A percentile compares a stretch with the other conserved stretches of the same genome.
Evolutionary conservation across 2,113 vertebrate species (phyloP).

Genomic region (Ifrita kowaldi): DNA sequence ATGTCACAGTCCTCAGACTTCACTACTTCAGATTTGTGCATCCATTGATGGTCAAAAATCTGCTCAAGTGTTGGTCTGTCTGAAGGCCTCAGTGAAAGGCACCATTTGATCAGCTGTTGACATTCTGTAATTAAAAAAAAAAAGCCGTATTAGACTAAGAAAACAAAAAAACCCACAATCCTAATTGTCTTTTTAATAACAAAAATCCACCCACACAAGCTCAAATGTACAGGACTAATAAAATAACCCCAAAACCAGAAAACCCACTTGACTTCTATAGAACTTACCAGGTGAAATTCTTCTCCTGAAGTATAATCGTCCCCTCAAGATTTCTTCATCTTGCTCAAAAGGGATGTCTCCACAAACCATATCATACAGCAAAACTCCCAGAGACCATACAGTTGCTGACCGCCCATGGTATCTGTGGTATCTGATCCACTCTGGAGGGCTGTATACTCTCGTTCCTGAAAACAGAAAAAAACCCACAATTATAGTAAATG

Average conservation of each 20-base stretch:
- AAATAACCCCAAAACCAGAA: not conserved
- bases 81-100: conserved; percentile 91
- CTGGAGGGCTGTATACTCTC: conserved; percentile 94
- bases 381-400: conserved; percentile 94
- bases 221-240: not conserved
- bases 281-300: conserved; percentile 87
- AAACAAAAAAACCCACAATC: not conserved
- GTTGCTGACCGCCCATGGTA: conserved; percentile 96
- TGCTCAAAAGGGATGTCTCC: conserved; percentile 98
- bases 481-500: not conserved
- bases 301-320: conserved; percentile 88
- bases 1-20: conserved; percentile 85
- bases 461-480: conserved; percentile 74
- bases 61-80: conserved; percentile 95
- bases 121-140: conserved; percentile 76
- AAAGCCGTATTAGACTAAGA: not conserved
- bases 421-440: conserved; percentile 95
- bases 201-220: not conserved
- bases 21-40: conserved; percentile 80
- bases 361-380: conserved; percentile 97
- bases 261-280: not conserved
- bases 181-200: not conserved
- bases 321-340: conserved; percentile 92
- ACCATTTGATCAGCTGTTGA: conserved; percentile 96
- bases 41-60: conserved; percentile 93